Evolutionary conservation across 35 echinoderm and acorn worm genomes (phyloP).

Genomic region (Stichopus chloronotus): DNA sequence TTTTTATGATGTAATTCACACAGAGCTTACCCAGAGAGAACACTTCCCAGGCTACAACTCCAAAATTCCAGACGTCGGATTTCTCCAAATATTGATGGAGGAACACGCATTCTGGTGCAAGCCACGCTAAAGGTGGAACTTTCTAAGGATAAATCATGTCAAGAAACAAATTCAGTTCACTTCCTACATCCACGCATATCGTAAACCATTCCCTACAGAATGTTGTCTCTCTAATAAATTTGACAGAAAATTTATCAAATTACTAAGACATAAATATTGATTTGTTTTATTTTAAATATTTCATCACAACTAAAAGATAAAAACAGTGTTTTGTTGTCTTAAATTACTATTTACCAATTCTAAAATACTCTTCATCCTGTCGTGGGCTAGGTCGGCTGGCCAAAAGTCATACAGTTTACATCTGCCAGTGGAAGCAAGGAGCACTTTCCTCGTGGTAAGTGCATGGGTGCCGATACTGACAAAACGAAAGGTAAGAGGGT

Average conservation of each 20-base stretch:
- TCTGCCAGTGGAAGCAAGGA: background rate
- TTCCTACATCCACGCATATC: background rate
- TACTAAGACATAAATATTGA: background rate
- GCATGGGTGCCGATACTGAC: constrained; percentile 6
- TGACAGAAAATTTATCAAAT: background rate
- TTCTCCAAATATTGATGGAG: background rate
- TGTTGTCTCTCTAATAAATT: background rate
- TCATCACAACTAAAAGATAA: background rate
- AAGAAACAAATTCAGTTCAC: background rate
- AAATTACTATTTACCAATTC: background rate
- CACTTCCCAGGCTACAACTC: background rate
- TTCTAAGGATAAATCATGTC: background rate
- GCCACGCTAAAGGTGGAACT: background rate
- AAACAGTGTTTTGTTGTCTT: background rate
- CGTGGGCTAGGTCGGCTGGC: background rate
- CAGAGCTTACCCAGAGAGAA: background rate
- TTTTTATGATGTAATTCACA: no score
- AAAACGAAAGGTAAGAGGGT: background rate
- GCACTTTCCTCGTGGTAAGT: background rate
- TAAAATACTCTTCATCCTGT: background rate
- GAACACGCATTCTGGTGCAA: background rate
- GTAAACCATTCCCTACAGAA: background rate
- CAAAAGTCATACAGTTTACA: constrained; percentile 18
- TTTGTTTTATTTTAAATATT: background rate
- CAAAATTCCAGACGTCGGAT: background rate